Evolutionary conservation across 2,113 vertebrate genomes (phyloP), one percentile per base, ranked within the genome.

Genomic region (Microtus ochrogaster): DNA sequence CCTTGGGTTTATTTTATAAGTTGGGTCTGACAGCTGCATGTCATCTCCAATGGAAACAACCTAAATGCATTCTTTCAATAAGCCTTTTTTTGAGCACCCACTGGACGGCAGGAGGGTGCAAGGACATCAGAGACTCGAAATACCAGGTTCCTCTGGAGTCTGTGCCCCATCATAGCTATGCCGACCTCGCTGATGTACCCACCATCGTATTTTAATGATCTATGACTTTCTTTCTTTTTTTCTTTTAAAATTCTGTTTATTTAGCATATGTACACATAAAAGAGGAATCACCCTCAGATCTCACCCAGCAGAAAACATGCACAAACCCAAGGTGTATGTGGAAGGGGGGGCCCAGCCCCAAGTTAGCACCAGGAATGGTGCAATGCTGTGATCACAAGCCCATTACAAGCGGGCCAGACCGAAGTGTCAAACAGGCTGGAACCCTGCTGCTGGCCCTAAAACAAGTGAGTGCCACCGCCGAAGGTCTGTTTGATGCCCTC

Each of bases 401-500:
- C 95, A 19, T 58, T 97, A 96, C 92, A 97, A 97, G 96, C 97
- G 96, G 98, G 97, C 92, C 78, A 79, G 96, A 86, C 95, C 30
- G 52, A 96, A 58, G 72, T 86, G 82, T 39, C 21, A 12, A 91
- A 92, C 72, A 86, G 94, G 97, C 90, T 79, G 93, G 70, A 84
- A 84, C 97, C 92, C n/a, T 77, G 49, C 89, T 79, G 94, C 92
- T 0, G 0, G 81, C 93, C 96, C 99, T 99, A 99, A 98, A 98
- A 99, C 92, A 99, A 99, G 90, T 98, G 98, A 26, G 99, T 99
- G 0, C 99, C 99, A 10, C 99, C 99, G 95, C 99, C 99, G 96
- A 99, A 99, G 12, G 99, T 99, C 98, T 99, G 99, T 98, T 99
- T 99, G 97, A 99, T 99, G 98, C 99, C 99, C 96, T 99, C 98